phyloP scores from a whole-genome alignment of 2,113 vertebrate species.

The Micromys minutus region DNA sequence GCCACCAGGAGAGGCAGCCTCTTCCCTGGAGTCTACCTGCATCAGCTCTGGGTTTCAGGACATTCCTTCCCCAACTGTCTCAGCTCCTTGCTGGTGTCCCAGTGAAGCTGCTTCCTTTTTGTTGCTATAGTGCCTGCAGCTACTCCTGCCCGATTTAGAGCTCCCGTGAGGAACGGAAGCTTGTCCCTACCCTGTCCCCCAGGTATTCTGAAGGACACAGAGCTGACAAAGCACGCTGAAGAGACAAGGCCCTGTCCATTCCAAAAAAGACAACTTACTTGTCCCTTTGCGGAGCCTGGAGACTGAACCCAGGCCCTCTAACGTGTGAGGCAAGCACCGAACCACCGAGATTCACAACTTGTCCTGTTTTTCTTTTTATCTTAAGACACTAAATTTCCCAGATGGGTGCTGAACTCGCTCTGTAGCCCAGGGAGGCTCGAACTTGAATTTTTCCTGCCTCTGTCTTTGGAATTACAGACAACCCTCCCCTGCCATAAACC shows the following conservation, averaged over 20 bases:
- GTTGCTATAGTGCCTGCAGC: neutral
- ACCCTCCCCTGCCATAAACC: neutral
- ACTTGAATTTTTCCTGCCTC: neutral
- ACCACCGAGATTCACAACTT: no score
- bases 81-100: neutral
- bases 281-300: neutral
- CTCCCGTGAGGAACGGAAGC: neutral
- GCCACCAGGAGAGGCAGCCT: neutral
- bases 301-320: no score
- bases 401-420: neutral
- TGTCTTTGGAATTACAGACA: neutral
- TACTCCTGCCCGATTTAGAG: neutral
- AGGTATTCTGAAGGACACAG: neutral
- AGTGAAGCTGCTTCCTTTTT: neutral
- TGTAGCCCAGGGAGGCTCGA: neutral
- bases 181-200: neutral
- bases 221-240: neutral
- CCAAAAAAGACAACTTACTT: neutral
- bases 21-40: neutral
- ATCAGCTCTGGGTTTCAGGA: neutral
- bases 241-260: neutral
- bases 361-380: neutral
- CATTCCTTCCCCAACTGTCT: neutral
- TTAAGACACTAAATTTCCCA: neutral
- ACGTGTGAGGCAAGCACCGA: neutral